Evolutionary conservation across 2,113 vertebrate genomes (phyloP), one percentile per base, ranked within the genome.

Genomic region (Mastomys natalensis): DNA sequence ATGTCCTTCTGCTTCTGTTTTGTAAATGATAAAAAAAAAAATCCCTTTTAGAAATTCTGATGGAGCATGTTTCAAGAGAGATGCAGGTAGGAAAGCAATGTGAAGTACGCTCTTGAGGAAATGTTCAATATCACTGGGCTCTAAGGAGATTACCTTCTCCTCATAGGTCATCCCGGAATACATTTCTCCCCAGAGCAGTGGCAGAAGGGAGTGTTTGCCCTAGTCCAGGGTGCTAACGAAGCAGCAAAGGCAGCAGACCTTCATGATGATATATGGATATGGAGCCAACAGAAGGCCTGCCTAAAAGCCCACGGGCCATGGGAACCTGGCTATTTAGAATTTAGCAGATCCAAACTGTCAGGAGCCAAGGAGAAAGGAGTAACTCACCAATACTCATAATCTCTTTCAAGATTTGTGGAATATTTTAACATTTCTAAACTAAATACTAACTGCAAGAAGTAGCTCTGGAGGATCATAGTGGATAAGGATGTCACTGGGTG

Each of bases 1-100:
- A 37, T 40, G 55, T 82, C 55, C 55, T n/a, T 60, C 37, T 40
- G 72, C 58, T 72, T 53, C 86, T 53, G 0, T 92, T 94, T 92
- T 45, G 24, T 95, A 86, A 90, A 66, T 85, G 81, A 82, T 84
- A 40, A 88, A 84, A 87, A 64, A 48, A 64, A 80, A 78, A 48
- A 24, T 26, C 51, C 29, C 72, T 88, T 51, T 26, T 87, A 86
- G 81, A 51, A 82, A 45, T 86, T 51, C 58, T 78, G 43, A 76
- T n/a, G 89, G 45, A 87, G 37, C 19, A 9, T 43, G 62, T 82
- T 78, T 78, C 12, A 89, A 84, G 85, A 96, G 84, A 29, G 40
- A 1, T 4, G 40, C 55, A n/a, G 55, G 21, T 53, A 55, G 85
- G 78, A 72, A 51, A 92, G 88, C 78, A 55, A 2, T 7, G 21